Conservation (phyloP, 2,113 vertebrate genomes). For the Indicator indicator region DNA sequence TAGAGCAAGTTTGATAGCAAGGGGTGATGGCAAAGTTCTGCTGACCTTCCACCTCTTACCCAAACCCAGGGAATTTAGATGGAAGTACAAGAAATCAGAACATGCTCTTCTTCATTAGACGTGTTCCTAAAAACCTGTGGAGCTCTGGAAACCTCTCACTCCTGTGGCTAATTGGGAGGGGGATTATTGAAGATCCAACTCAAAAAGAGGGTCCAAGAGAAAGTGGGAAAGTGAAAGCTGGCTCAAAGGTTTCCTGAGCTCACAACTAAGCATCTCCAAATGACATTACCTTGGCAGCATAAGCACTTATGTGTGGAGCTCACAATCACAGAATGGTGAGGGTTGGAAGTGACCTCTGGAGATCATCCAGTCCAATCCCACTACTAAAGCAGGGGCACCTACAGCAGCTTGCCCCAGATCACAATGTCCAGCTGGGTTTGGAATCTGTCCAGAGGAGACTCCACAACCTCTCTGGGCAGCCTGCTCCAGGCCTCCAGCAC, state of each 20-base stretch:
- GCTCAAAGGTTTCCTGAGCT: not conserved
- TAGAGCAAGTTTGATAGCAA: not conserved
- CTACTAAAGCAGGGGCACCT: no score
- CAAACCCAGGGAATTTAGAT: rapidly evolving
- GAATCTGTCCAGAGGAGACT: no score
- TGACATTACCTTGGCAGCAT: rapidly evolving
- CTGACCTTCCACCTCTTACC: rapidly evolving
- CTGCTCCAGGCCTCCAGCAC: no score
- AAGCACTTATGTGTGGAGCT: not conserved
- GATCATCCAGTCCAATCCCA: no score
- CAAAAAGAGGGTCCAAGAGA: not conserved
- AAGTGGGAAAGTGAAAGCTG: not conserved
- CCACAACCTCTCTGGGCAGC: no score
- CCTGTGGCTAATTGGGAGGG: rapidly evolving
- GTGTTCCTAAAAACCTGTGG: rapidly evolving
- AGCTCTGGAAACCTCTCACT: not conserved
- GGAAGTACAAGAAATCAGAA: not conserved
- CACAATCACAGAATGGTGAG: no score
- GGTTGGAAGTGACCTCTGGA: no score
- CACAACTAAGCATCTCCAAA: not conserved
- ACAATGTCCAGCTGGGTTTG: no score
- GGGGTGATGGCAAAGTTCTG: not conserved
- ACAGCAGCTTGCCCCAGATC: no score
- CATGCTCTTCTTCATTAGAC: rapidly evolving
- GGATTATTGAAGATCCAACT: rapidly evolving